A percentile compares a stretch with the other conserved stretches of the same genome.
Conservation (phyloP, 2,888 invertebrate genomes). For the Lasioglossum marginatum region DNA sequence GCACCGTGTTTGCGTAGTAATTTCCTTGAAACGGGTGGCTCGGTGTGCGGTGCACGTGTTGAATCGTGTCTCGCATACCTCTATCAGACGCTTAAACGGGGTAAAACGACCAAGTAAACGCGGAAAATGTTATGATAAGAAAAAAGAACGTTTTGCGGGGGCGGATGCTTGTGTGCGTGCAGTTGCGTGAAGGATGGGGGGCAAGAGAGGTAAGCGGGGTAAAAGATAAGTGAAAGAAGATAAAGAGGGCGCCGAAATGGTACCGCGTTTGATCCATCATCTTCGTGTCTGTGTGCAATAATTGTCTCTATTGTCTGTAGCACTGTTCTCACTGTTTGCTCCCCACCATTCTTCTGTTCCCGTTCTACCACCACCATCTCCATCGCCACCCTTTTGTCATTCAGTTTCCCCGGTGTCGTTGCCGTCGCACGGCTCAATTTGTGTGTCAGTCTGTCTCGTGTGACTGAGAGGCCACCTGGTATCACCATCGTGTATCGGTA, state of each 20-base stretch:
- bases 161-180: neutral
- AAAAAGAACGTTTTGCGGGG: neutral
- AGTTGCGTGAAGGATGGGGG: neutral
- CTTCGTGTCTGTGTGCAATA: conserved; percentile 71
- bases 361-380: conserved; percentile 41
- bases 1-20: conserved; percentile 30
- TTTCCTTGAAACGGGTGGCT: conserved; percentile 29
- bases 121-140: conserved; percentile 39
- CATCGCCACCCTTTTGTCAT: conserved; percentile 44
- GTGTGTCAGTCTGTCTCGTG: conserved; percentile 42
- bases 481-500: neutral
- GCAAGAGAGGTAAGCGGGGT: neutral
- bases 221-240: conserved; percentile 56
- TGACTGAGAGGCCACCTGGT: conserved; percentile 24
- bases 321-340: conserved; percentile 64
- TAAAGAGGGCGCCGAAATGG: conserved; percentile 63
- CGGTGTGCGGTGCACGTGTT: conserved; percentile 29
- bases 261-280: conserved; percentile 73
- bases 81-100: conserved; percentile 39
- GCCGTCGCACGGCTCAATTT: conserved; percentile 52
- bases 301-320: conserved; percentile 72
- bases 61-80: conserved; percentile 33
- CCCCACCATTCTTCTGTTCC: conserved; percentile 40
- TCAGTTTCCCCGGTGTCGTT: conserved; percentile 54
- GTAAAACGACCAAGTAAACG: conserved; percentile 41